phyloP scores from a whole-genome alignment of 2,888 invertebrate species.

The Cheilosia impressa region DNA sequence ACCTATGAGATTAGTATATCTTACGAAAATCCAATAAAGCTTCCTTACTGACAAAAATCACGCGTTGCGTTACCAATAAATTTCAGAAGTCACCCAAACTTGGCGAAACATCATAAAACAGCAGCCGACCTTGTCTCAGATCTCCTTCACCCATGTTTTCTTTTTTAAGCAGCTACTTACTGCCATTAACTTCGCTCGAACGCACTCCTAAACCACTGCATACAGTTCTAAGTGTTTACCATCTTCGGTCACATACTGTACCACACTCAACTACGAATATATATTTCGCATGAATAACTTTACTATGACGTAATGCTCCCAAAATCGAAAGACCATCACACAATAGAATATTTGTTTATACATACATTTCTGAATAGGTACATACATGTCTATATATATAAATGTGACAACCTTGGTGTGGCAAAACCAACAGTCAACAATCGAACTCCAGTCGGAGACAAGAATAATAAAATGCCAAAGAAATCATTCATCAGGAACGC shows the following conservation, averaged over 20 bases:
- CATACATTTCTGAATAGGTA: not conserved
- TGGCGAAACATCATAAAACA: too few species aligned
- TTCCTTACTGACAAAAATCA: too few species aligned
- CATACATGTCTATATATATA: not conserved
- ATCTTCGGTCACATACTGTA: conserved; percentile 16
- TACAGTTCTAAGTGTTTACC: not conserved
- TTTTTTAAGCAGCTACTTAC: too few species aligned
- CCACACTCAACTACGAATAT: too few species aligned
- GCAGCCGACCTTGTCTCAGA: too few species aligned
- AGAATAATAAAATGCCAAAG: conserved; percentile 7
- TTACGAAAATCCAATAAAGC: too few species aligned
- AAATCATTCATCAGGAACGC: conserved; percentile 37
- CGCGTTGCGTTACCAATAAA: too few species aligned
- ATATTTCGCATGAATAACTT: conserved; percentile 37
- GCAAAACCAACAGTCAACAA: not conserved
- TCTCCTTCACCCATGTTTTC: too few species aligned
- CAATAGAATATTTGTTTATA: not conserved
- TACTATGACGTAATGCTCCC: conserved; percentile 36
- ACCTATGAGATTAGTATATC: too few species aligned
- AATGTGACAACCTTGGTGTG: conserved; percentile 12
- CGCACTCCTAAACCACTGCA: not conserved
- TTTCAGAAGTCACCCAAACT: too few species aligned
- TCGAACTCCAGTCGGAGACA: not conserved
- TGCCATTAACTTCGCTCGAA: not conserved
- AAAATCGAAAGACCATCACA: conserved; percentile 8